phyloP scores from a whole-genome alignment of 2,797 vertebrate species.

The Heterohyrax brucei region DNA sequence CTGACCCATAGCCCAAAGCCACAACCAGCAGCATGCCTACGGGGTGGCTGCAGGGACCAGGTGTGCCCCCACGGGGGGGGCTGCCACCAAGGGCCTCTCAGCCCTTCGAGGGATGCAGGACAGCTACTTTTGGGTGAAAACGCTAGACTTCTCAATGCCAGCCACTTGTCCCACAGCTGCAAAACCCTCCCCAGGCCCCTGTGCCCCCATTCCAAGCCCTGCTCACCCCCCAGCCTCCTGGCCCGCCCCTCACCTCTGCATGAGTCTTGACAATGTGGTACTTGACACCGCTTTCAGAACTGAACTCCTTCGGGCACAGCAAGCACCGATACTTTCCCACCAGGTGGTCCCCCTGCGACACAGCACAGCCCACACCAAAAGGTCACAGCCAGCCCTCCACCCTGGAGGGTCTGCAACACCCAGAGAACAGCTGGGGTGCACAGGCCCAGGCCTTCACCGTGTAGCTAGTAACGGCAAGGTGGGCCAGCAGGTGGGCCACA shows the following conservation, averaged over 20 bases:
- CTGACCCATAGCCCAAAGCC: neutral
- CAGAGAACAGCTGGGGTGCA: neutral
- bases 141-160: neutral
- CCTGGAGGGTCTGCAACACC: neutral
- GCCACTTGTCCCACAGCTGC: neutral
- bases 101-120: neutral
- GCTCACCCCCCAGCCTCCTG: neutral
- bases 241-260: conserved; percentile 93
- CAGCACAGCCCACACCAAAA: conserved; percentile 50
- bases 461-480: neutral
- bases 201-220: neutral
- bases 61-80: no score
- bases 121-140: neutral
- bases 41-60: no score
- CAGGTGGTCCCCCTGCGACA: conserved; percentile 94
- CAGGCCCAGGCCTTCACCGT: neutral
- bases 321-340: conserved; percentile 97
- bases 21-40: neutral
- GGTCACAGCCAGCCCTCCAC: neutral
- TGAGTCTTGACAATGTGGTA: conserved; percentile 99
- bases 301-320: conserved; percentile 99
- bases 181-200: neutral
- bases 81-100: neutral
- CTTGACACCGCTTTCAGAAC: conserved; percentile 98
- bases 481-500: neutral